A percentile compares a stretch with the other conserved stretches of the same genome.
These are phyloP conservation scores for Microcebus tavaratra DNA, from an alignment of 2,113 vertebrate genomes.

Conservation along the genomic window DNA sequence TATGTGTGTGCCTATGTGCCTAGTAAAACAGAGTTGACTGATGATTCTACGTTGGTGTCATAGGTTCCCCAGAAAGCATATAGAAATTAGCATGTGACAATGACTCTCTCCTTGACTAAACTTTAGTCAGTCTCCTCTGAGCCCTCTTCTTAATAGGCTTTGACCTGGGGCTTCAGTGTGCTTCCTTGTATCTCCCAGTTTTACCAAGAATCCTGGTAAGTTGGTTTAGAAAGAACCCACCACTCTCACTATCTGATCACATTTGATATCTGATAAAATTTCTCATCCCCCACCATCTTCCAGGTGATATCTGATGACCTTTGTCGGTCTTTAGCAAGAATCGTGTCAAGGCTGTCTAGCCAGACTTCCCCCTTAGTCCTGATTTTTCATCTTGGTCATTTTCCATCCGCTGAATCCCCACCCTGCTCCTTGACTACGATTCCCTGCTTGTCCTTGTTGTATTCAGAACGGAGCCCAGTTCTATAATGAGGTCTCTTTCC, in stretches of 20 bases:
- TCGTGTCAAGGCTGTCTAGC: not conserved
- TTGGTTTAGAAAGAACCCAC: not conserved
- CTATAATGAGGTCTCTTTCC: not conserved
- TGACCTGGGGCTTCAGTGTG: not conserved
- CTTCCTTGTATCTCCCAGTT: not conserved
- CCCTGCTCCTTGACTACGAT: not conserved
- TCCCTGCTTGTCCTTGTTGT: not conserved
- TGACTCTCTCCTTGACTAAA: not conserved
- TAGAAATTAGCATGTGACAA: slow-evolving; percentile 37
- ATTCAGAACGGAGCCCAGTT: not conserved
- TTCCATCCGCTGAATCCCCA: not conserved
- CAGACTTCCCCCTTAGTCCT: not conserved
- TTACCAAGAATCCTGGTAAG: not conserved
- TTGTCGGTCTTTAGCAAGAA: not conserved
- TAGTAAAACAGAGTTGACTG: not conserved
- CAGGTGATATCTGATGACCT: not conserved
- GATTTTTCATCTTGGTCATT: not conserved
- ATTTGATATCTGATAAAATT: not conserved
- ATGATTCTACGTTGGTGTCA: not conserved
- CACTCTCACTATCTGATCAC: not conserved
- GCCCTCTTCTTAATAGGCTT: not conserved
- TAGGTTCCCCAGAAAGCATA: not conserved
- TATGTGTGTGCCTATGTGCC: not conserved
- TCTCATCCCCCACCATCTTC: not conserved
- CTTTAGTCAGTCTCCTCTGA: not conserved